These are phyloP conservation scores for Acromyrmex echinatior DNA, from an alignment of 1,140 invertebrate species.

Conservation along the genomic window DNA sequence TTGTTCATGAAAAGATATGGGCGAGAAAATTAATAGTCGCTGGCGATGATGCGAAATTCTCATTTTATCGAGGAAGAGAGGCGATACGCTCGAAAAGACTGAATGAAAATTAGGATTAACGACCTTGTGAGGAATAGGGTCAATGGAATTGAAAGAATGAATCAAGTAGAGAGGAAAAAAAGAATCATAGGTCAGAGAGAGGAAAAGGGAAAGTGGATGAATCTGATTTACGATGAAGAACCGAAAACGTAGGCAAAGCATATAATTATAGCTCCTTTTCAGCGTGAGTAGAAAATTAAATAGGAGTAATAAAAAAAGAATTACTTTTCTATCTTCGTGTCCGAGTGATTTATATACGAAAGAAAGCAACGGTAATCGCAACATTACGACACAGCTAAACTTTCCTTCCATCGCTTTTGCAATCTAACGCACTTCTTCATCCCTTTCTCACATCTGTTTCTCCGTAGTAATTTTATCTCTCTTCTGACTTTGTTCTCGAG, in stretches of 20 bases:
- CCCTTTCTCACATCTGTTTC: constrained; percentile 19
- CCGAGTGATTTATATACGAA: constrained; percentile 12
- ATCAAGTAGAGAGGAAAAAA: constrained; percentile 1
- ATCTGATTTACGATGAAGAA: constrained; percentile 47
- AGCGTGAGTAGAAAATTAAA: constrained; percentile 24
- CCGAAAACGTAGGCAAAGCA: constrained; percentile 31
- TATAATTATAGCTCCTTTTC: background rate
- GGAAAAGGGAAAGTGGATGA: background rate
- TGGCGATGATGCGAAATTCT: constrained; percentile 46
- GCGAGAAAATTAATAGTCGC: constrained; percentile 43
- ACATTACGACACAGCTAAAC: constrained; percentile 20
- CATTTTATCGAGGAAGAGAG: constrained; percentile 36
- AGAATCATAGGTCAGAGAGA: background rate
- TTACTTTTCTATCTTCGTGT: constrained; percentile 26
- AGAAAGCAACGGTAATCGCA: background rate
- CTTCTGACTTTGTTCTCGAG: constrained; percentile 27
- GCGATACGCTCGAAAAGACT: constrained; percentile 15
- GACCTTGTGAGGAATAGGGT: constrained; percentile 27
- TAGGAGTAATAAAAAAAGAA: constrained; percentile 33
- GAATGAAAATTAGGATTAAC: constrained; percentile 57
- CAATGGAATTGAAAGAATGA: constrained; percentile 55
- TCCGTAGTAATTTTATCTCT: constrained; percentile 31
- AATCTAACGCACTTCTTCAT: constrained; percentile 4
- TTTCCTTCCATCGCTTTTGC: constrained; percentile 6
- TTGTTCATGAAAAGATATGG: constrained; percentile 36